These are phyloP conservation scores for Rhodinocichla rosea DNA, from an alignment of 2,113 vertebrate genomes.

Conservation along the genomic window DNA sequence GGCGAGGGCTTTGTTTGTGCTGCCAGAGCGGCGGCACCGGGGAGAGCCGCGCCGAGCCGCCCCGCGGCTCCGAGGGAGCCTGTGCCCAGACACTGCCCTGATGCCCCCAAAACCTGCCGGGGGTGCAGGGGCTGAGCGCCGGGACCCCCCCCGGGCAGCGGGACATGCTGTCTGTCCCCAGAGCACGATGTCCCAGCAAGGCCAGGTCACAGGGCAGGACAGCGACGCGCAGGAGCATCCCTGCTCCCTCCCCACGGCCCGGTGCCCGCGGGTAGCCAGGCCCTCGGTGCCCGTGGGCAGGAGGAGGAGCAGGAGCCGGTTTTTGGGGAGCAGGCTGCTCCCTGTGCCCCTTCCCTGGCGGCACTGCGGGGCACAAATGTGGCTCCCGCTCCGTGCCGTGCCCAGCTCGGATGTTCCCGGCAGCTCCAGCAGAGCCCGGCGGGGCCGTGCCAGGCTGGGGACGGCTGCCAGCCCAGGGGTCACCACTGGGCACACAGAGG, in stretches of 20 bases:
- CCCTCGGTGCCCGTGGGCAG: fast-evolving
- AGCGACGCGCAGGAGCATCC: neutral
- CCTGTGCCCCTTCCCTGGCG: fast-evolving
- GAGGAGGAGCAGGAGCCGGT: neutral
- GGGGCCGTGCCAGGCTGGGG: neutral
- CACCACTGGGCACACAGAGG: neutral
- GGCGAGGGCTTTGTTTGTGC: neutral
- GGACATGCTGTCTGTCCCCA: neutral
- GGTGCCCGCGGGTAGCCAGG: fast-evolving
- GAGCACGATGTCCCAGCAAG: neutral
- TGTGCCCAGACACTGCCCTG: neutral
- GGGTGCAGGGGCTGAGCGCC: fast-evolving
- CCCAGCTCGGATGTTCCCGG: neutral
- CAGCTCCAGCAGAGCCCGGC: neutral
- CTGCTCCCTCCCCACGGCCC: fast-evolving
- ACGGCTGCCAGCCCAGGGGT: neutral
- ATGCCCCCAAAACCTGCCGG: neutral
- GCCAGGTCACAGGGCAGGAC: fast-evolving
- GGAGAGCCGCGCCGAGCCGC: neutral
- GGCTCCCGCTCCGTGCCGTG: neutral
- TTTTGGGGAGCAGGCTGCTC: neutral
- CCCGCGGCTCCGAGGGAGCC: neutral
- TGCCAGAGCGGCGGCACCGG: neutral
- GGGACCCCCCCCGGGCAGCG: neutral
- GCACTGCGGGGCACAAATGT: fast-evolving